Base-by-base conservation (phyloP, 1,140 invertebrate genomes). In the Drosophila bocki region DNA sequence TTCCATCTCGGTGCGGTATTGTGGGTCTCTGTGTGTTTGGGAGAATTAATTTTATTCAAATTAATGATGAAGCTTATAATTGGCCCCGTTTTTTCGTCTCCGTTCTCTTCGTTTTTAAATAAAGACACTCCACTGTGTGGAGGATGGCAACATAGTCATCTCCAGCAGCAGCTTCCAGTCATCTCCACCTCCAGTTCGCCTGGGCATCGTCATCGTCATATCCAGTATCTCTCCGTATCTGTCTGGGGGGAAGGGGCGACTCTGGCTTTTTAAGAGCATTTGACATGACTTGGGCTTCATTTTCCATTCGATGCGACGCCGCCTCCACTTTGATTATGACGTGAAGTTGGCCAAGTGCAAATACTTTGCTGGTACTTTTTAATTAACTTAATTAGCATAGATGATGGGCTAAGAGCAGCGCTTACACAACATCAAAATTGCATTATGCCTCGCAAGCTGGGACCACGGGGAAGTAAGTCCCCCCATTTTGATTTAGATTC, bases 361-460 rank as follows among this genome's bases (percentile, higher is more conserved):
- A 87, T 87, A 87, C 84, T 87, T 87, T 87, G 84, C 85, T 87
- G 80, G 84, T 87, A 90, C 84, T 90, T 87, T 90, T 87, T 87
- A 87, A 87, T 87, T 87, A 87, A 87, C 84, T 87, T 87, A 87
- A 87, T 87, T 87, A 87, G 84, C 84, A 87, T 87, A 90, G 84
- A 88, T 84, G 84, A 87, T 80, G 84, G 76, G 68, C 84, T 90
- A 84, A 87, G 80, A 87, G 85, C 69, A 71, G 68, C 83, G 84
- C 83, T 86, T 86, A 87, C 74, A 87, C 62, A 87, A 87, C 84
- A 87, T 87, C 80, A 84, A 87, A 87, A 87, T 90, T 87, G 84
- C 84, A 87, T 87, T 87, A 87, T 84, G 75, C 68, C 53, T 70
- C 47, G 33, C 71, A 37, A 37, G 37, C 54, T 64, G 33, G 53